A percentile compares a stretch with the other conserved stretches of the same genome.
phyloP scores from a whole-genome alignment of 2,113 vertebrate species.

The Merops nubicus region DNA sequence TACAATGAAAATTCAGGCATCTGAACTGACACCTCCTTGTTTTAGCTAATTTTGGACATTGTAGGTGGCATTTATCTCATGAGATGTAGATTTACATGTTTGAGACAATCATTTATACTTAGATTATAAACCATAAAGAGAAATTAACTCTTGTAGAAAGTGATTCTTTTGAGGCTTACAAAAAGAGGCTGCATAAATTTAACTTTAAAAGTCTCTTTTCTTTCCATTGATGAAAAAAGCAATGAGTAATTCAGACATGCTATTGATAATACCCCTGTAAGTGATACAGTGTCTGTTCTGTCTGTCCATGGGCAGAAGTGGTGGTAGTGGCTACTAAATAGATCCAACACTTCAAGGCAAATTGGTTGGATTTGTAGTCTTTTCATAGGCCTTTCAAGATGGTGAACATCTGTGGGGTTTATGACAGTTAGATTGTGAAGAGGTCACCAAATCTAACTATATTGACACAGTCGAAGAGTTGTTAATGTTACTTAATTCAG shows the following conservation, averaged over 20 bases:
- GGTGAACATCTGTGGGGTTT: background rate
- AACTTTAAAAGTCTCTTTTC: background rate
- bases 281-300: background rate
- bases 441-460: background rate
- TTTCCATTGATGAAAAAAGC: background rate
- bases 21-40: background rate
- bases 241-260: background rate
- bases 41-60: background rate
- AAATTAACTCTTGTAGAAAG: background rate
- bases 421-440: background rate
- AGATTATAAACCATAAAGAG: background rate
- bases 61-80: background rate
- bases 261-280: accelerated
- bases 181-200: background rate
- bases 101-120: background rate
- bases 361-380: background rate
- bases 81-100: background rate
- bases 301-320: background rate
- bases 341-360: background rate
- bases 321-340: background rate
- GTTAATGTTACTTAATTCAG: background rate
- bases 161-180: background rate
- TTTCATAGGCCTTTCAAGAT: background rate
- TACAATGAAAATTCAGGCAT: background rate
- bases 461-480: background rate